These are phyloP conservation scores for Vultur gryphus DNA, from an alignment of 2,797 vertebrate genomes.

Conservation along the genomic window DNA sequence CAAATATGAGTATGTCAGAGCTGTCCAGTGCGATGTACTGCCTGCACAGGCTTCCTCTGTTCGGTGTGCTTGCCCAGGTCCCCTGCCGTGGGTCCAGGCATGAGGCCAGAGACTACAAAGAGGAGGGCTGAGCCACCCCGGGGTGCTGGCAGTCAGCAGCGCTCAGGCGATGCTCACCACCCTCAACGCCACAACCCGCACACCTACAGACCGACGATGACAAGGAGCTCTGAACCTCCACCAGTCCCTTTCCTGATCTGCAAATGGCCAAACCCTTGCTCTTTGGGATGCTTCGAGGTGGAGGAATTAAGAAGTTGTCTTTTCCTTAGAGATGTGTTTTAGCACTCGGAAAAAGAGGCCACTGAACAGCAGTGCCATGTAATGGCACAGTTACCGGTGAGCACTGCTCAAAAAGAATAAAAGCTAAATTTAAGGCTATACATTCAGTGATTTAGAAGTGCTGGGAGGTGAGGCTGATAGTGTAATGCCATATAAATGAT, in stretches of 20 bases:
- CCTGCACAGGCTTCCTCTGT: background rate
- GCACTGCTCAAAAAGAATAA: background rate
- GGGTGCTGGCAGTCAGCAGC: background rate
- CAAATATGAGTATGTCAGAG: background rate
- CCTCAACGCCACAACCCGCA: rapidly evolving
- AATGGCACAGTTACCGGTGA: rapidly evolving
- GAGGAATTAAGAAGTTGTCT: background rate
- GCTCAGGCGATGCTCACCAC: background rate
- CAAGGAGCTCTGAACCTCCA: background rate
- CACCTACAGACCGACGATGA: rapidly evolving
- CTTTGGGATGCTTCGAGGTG: rapidly evolving
- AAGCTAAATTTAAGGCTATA: background rate
- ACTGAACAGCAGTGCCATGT: background rate
- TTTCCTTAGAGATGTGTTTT: background rate
- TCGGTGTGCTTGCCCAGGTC: no score
- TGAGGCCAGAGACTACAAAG: background rate
- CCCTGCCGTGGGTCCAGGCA: background rate
- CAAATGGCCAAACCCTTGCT: background rate
- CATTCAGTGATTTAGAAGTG: background rate
- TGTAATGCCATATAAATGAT: background rate
- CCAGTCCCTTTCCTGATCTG: background rate
- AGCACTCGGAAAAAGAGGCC: background rate
- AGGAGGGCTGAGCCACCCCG: background rate
- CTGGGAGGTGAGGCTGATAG: background rate
- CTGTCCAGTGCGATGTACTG: background rate